Conservation (phyloP, 1,140 invertebrate species). For the Bathynomus jamesi region DNA sequence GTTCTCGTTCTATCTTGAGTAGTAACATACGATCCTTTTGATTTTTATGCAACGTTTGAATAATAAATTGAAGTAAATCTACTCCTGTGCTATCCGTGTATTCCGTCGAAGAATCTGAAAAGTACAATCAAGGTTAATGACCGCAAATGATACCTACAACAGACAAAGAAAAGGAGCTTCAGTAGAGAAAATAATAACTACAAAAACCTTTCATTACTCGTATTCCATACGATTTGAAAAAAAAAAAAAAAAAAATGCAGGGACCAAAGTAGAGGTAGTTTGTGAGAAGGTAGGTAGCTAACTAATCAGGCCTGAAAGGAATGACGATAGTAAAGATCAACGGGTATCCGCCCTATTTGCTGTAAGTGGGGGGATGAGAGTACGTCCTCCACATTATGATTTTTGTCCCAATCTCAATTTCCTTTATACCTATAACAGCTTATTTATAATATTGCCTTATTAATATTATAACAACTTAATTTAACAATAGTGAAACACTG, state of each 20-base stretch:
- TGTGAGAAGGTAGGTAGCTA: no score
- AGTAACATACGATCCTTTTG: slow-evolving; percentile 74
- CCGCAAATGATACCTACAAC: no score
- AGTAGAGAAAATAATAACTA: no score
- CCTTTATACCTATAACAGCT: not conserved
- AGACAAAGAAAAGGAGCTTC: no score
- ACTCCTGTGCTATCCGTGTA: slow-evolving; percentile 65
- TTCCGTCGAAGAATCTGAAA: slow-evolving; percentile 64
- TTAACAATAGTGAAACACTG: not conserved
- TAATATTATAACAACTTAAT: not conserved
- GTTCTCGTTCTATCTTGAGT: slow-evolving; percentile 77
- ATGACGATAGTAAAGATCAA: no score
- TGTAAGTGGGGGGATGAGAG: no score
- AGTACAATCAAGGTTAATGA: not conserved
- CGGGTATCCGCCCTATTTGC: no score
- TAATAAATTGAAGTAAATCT: slow-evolving; percentile 78
- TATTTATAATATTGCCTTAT: not conserved
- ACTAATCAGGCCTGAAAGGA: no score
- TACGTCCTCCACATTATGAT: not conserved
- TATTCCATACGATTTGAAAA: no score
- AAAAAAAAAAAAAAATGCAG: no score
- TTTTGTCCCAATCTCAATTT: not conserved
- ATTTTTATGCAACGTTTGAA: slow-evolving; percentile 82
- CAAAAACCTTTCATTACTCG: no score
- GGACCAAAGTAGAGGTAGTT: no score